Conservation (phyloP, 2,113 vertebrate genomes). For the Parotia lawesii region DNA sequence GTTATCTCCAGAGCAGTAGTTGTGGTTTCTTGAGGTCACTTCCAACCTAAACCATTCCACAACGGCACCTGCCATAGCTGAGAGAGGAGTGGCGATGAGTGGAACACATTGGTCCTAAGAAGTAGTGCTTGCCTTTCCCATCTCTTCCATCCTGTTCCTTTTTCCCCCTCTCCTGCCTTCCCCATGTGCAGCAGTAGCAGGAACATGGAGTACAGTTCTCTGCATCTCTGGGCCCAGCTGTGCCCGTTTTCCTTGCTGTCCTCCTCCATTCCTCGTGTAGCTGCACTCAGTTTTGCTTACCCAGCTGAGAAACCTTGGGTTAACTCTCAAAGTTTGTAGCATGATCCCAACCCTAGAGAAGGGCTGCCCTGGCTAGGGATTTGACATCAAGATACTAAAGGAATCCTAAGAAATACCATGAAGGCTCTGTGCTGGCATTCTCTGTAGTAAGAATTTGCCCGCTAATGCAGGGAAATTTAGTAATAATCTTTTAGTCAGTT, state of each 20-base stretch:
- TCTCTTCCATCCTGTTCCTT: not conserved
- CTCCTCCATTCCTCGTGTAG: not conserved
- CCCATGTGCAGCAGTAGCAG: not conserved
- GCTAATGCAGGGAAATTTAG: not conserved
- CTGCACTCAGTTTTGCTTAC: not conserved
- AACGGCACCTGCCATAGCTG: not conserved
- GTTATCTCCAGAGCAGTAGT: not conserved
- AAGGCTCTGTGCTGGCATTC: not conserved
- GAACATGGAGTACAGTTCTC: not conserved
- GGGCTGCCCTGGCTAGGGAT: not conserved
- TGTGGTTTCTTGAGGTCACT: not conserved
- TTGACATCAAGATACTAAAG: not conserved
- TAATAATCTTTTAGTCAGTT: not conserved
- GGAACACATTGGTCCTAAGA: not conserved
- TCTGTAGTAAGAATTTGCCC: not conserved
- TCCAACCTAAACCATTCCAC: not conserved
- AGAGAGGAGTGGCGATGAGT: accelerated
- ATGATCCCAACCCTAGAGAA: not conserved
- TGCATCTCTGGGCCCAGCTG: not conserved
- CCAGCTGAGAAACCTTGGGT: not conserved
- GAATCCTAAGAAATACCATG: not conserved
- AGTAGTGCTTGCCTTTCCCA: accelerated
- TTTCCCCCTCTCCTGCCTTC: not conserved
- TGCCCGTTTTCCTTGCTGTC: not conserved
- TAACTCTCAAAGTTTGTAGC: not conserved